Evolutionary conservation across 2,888 invertebrate genomes (phyloP).

Genomic region (Agrochola macilenta): DNA sequence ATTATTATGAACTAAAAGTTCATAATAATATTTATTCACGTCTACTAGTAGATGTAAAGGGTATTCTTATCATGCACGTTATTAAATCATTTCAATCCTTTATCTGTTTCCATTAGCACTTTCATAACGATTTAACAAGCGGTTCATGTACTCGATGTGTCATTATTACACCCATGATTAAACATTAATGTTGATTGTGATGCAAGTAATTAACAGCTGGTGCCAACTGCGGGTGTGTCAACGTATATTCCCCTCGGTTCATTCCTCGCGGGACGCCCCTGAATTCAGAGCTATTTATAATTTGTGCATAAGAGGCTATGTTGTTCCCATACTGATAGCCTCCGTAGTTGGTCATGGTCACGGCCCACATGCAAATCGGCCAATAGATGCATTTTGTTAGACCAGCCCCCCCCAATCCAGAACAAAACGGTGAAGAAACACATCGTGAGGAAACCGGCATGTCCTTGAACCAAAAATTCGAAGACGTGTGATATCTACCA

Average conservation of each 20-base stretch:
- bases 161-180: conserved; percentile 2
- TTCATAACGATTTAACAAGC: neutral
- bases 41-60: too few relatives aligned
- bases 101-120: neutral
- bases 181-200: conserved; percentile 1
- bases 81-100: neutral
- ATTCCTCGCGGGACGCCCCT: conserved; percentile 43
- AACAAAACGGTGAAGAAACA: too few relatives aligned
- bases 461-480: too few relatives aligned
- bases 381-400: neutral
- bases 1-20: too few relatives aligned
- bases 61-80: neutral
- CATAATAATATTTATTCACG: too few relatives aligned
- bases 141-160: conserved; percentile 31
- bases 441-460: too few relatives aligned
- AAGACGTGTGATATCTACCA: too few relatives aligned
- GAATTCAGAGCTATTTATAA: conserved; percentile 15
- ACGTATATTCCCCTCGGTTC: conserved; percentile 23
- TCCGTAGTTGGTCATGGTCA: neutral
- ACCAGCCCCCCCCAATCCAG: neutral
- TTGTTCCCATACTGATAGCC: conserved; percentile 11
- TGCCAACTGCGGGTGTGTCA: conserved; percentile 10
- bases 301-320: neutral
- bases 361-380: neutral
- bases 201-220: conserved; percentile 5